These are phyloP conservation scores for Gymnogyps californianus DNA, from an alignment of 2,113 vertebrate genomes.

Conservation along the genomic window DNA sequence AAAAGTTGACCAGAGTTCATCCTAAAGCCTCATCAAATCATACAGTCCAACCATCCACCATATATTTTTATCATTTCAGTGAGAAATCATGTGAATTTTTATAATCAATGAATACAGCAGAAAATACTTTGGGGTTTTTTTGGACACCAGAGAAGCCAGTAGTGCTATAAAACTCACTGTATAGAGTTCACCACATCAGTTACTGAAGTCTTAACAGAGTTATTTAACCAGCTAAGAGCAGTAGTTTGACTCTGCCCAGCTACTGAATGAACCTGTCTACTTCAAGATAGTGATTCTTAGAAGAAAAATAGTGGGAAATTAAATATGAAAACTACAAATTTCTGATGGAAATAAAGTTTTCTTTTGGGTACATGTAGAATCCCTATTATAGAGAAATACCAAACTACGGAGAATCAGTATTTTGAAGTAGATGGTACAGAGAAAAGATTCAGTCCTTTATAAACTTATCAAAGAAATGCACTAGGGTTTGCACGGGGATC, in stretches of 20 bases:
- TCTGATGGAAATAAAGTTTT: neutral
- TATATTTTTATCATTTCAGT: neutral
- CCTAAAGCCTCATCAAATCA: constrained; percentile 6
- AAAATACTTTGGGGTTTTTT: neutral
- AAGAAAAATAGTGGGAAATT: neutral
- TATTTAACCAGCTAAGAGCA: neutral
- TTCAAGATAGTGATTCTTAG: constrained; percentile 27
- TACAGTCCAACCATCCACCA: neutral
- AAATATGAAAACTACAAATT: constrained; percentile 16
- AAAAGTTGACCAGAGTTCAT: neutral
- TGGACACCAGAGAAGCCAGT: constrained; percentile 47
- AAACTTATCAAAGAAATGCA: constrained; percentile 86
- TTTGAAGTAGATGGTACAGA: constrained; percentile 45
- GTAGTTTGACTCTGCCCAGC: constrained; percentile 12
- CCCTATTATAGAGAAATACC: neutral
- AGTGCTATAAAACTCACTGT: constrained; percentile 20
- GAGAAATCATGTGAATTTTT: neutral
- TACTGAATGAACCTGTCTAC: constrained; percentile 36
- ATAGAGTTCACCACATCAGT: neutral
- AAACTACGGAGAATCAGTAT: constrained; percentile 46
- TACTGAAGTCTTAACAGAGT: neutral
- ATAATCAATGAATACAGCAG: constrained; percentile 17
- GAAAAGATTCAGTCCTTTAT: constrained; percentile 22
- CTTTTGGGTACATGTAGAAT: neutral
- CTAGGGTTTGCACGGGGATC: constrained; percentile 91